These are phyloP conservation scores for Henricia sp. DNA, from an alignment of 53 echinoderm and acorn worm species.

Conservation along the genomic window DNA sequence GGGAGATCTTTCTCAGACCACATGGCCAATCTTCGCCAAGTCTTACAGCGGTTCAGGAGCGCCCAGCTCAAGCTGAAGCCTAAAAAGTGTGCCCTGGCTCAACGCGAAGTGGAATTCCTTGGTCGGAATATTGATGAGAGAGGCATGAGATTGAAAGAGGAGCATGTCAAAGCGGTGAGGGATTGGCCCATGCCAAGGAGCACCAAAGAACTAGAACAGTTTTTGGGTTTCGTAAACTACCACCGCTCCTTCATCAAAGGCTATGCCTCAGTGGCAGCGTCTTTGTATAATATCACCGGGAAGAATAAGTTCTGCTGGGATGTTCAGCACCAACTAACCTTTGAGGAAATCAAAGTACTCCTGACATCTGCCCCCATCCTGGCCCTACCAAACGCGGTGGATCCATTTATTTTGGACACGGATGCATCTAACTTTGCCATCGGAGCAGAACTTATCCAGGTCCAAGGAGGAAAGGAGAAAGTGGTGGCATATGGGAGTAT, in stretches of 20 bases:
- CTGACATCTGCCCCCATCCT: constrained; percentile 60
- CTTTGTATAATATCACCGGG: constrained; percentile 47
- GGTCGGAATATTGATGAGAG: constrained; percentile 6
- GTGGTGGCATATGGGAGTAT: constrained; percentile 69
- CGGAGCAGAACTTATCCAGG: constrained; percentile 64
- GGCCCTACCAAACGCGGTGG: constrained; percentile 44
- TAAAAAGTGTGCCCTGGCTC: constrained; percentile 39
- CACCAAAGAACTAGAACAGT: constrained; percentile 31
- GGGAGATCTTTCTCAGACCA: constrained; percentile 49
- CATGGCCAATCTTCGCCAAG: constrained; percentile 36
- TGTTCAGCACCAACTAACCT: constrained; percentile 42
- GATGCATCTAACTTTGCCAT: constrained; percentile 61
- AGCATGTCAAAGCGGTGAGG: constrained; percentile 26
- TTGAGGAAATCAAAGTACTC: constrained; percentile 26
- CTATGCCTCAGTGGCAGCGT: constrained; percentile 24
- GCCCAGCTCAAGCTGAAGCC: constrained; percentile 46
- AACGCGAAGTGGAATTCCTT: constrained; percentile 21
- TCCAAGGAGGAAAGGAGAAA: constrained; percentile 53
- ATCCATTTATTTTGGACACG: constrained; percentile 57
- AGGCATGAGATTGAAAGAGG: constrained; percentile 2
- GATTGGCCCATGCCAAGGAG: constrained; percentile 55
- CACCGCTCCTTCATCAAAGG: constrained; percentile 50
- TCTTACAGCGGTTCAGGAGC: constrained; percentile 26
- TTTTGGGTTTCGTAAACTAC: constrained; percentile 65
- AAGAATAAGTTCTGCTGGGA: constrained; percentile 51